A percentile compares a stretch with the other conserved stretches of the same genome.
These are phyloP conservation scores for Phyllotreta striolata DNA, from an alignment of 2,888 invertebrate species.

Conservation along the genomic window DNA sequence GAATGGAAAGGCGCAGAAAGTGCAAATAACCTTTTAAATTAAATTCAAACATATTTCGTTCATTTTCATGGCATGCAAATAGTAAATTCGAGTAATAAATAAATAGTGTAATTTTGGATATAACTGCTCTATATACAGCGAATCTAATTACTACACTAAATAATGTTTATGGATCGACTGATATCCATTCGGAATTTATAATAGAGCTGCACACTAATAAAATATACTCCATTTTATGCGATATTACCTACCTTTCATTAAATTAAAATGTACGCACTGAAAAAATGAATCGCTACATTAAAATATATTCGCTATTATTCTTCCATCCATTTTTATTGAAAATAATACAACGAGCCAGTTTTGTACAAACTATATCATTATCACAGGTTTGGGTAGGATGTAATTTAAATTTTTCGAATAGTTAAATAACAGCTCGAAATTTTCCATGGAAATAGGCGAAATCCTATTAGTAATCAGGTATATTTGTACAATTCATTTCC, in stretches of 20 bases:
- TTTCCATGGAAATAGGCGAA: no score
- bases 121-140: slow-evolving; percentile 13
- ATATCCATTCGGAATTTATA: slow-evolving; percentile 4
- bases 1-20: no score
- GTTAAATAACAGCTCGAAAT: no score
- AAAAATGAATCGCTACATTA: no score
- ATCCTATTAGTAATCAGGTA: no score
- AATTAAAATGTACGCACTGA: not conserved
- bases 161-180: slow-evolving; percentile 13
- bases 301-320: no score
- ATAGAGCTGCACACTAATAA: slow-evolving; percentile 2
- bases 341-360: no score
- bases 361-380: no score
- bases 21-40: not conserved
- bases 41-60: slow-evolving; percentile 10
- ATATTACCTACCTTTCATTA: slow-evolving; percentile 3
- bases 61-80: slow-evolving; percentile 1
- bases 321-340: no score
- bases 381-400: no score
- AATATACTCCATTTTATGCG: not conserved
- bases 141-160: slow-evolving; percentile 12
- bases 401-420: no score
- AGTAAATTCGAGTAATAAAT: slow-evolving; percentile 6
- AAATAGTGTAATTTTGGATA: slow-evolving; percentile 13
- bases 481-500: slow-evolving; percentile 1